Conservation (phyloP, 2,888 invertebrate species). For the Cybosia mesomella region DNA sequence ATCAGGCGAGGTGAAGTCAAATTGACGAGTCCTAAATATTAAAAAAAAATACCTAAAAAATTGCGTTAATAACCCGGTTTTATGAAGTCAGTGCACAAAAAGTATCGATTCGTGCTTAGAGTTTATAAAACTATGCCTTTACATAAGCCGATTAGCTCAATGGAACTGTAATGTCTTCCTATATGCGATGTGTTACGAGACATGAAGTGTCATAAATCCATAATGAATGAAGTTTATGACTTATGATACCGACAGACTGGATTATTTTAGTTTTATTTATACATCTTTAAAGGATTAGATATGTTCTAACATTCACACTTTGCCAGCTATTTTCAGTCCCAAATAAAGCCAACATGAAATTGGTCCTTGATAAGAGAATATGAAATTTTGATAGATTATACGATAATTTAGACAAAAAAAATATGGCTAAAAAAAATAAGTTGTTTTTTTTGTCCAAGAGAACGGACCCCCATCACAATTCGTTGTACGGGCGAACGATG, state of each 20-base stretch:
- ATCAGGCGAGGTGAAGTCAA: too few relatives aligned
- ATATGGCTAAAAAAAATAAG: too few relatives aligned
- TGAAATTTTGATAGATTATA: too few relatives aligned
- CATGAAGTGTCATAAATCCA: constrained; percentile 25
- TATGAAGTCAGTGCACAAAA: background rate
- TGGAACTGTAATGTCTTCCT: constrained; percentile 47
- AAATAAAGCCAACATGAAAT: too few relatives aligned
- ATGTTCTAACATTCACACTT: too few relatives aligned
- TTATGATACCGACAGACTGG: background rate
- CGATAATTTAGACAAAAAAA: too few relatives aligned
- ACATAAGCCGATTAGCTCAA: constrained; percentile 35
- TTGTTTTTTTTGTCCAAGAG: too few relatives aligned
- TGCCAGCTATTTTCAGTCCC: too few relatives aligned
- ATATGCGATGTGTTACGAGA: constrained; percentile 34
- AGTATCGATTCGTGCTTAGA: background rate
- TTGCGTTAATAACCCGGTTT: background rate
- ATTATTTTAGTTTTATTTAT: background rate
- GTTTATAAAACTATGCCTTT: constrained; percentile 24
- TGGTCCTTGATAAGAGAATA: too few relatives aligned
- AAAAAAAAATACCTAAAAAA: background rate
- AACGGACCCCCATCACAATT: too few relatives aligned
- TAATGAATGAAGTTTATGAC: constrained; percentile 26
- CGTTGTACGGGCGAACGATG: too few relatives aligned
- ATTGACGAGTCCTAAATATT: too few relatives aligned
- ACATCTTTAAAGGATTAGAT: background rate